phyloP scores from a whole-genome alignment of 2,888 invertebrate genomes.

The Plusia festucae region DNA sequence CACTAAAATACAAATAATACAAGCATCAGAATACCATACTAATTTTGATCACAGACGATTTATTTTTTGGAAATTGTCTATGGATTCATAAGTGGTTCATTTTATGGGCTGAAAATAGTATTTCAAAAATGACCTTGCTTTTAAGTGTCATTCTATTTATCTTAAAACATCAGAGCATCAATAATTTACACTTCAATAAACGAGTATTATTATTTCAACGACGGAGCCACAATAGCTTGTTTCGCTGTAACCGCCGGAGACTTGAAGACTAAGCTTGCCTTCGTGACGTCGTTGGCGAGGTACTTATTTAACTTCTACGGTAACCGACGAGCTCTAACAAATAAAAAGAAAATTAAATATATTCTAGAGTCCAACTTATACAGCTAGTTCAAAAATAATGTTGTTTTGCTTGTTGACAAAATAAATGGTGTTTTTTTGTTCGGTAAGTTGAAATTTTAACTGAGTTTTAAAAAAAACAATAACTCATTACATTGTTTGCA shows the following conservation, averaged over 20 bases:
- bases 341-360: slow-evolving; percentile 71
- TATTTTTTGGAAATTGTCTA: too few relatives aligned
- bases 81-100: too few relatives aligned
- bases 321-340: slow-evolving; percentile 64
- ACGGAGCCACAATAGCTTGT: slow-evolving; percentile 59
- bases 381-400: slow-evolving; percentile 22
- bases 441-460: too few relatives aligned
- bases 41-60: too few relatives aligned
- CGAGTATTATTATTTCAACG: slow-evolving; percentile 50
- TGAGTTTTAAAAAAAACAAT: too few relatives aligned
- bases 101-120: too few relatives aligned
- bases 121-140: too few relatives aligned
- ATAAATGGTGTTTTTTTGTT: slow-evolving; percentile 13
- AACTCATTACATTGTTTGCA: too few relatives aligned
- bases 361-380: slow-evolving; percentile 27
- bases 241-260: slow-evolving; percentile 54
- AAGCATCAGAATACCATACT: too few relatives aligned
- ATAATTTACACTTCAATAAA: slow-evolving; percentile 52
- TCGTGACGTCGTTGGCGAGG: slow-evolving; percentile 61
- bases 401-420: slow-evolving; percentile 21
- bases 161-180: slow-evolving; percentile 15
- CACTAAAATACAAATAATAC: too few relatives aligned
- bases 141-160: too few relatives aligned
- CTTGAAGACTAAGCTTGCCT: slow-evolving; percentile 56
- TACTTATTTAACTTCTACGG: slow-evolving; percentile 71